These are phyloP conservation scores for Antheraea yamamai DNA, from an alignment of 2,888 invertebrate genomes.

Conservation along the genomic window DNA sequence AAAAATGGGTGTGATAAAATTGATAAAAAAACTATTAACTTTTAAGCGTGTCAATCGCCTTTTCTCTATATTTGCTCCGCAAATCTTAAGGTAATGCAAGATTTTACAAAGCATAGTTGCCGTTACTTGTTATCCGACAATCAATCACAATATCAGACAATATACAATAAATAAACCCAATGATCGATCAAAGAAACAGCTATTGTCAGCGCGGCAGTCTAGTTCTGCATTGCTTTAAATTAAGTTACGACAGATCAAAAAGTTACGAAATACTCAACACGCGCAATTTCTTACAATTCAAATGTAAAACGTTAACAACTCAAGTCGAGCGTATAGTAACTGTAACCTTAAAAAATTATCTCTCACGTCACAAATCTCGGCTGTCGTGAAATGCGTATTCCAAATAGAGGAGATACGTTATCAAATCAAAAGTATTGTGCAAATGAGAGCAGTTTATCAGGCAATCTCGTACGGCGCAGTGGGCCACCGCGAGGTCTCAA, in stretches of 20 bases:
- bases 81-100: background rate
- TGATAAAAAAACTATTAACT: no score
- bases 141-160: conserved; percentile 35
- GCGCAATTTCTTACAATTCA: conserved; percentile 22
- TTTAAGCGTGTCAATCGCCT: no score
- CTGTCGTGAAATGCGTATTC: conserved; percentile 66
- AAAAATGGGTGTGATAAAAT: background rate
- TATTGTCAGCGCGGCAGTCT: conserved; percentile 31
- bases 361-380: conserved; percentile 72
- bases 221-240: conserved; percentile 34
- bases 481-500: conserved; percentile 60
- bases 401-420: conserved; percentile 69
- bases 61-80: background rate
- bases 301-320: conserved; percentile 14
- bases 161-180: conserved; percentile 43
- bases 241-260: conserved; percentile 34
- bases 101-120: background rate
- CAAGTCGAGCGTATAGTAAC: conserved; percentile 27
- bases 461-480: conserved; percentile 48
- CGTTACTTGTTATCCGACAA: conserved; percentile 24
- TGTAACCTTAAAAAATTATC: conserved; percentile 48
- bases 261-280: conserved; percentile 41
- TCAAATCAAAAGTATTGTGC: conserved; percentile 72
- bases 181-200: conserved; percentile 41
- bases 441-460: conserved; percentile 74